Evolutionary conservation across 1,140 invertebrate genomes (phyloP).

Genomic region (Drosophila subpulchrella): DNA sequence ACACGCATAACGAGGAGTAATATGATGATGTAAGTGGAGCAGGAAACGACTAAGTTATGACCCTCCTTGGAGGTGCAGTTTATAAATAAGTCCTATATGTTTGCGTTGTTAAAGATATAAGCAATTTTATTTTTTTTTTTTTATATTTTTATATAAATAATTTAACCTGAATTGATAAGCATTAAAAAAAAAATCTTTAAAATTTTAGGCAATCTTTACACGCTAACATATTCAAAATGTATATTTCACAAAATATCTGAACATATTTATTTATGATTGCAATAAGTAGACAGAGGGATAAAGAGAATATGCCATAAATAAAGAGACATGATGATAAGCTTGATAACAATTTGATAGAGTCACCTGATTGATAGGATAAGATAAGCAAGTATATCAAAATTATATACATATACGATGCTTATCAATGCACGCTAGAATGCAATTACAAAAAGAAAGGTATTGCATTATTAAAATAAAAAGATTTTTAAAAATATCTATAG

Average conservation of each 20-base stretch:
- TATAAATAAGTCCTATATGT: too few relatives aligned
- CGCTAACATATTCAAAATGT: too few relatives aligned
- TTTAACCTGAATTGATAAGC: too few relatives aligned
- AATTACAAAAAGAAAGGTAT: background rate
- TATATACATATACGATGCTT: background rate
- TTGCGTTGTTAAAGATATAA: too few relatives aligned
- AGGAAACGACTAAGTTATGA: conserved; percentile 4
- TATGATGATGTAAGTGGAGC: conserved; percentile 29
- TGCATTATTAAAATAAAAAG: too few relatives aligned
- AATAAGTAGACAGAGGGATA: background rate
- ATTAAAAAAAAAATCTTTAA: too few relatives aligned
- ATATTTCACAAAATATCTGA: too few relatives aligned
- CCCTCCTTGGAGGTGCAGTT: background rate
- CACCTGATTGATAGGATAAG: background rate
- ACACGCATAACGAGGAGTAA: conserved; percentile 9
- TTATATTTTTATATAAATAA: too few relatives aligned
- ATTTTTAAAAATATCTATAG: background rate
- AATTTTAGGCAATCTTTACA: too few relatives aligned
- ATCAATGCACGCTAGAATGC: background rate
- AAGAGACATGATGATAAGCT: background rate
- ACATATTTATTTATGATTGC: background rate
- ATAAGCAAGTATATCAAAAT: background rate
- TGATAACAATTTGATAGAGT: conserved; percentile 1
- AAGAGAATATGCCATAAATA: background rate
- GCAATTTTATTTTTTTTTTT: too few relatives aligned